Conservation (phyloP, 1,140 invertebrate genomes). For the Euwallacea fornicatus region DNA sequence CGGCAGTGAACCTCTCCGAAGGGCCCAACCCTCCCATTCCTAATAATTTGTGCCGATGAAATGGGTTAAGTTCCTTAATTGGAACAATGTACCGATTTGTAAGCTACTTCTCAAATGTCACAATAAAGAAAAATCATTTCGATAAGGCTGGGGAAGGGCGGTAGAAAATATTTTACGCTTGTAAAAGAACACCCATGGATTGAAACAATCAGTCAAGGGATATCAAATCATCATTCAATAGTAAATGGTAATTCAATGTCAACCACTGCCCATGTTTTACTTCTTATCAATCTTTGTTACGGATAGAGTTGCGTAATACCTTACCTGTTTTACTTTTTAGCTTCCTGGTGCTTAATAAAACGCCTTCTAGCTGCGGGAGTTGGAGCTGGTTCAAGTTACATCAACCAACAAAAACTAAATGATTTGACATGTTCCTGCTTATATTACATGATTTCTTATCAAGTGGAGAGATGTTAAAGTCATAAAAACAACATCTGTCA, state of each 20-base stretch:
- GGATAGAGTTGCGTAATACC: neutral
- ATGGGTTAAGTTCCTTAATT: constrained; percentile 25
- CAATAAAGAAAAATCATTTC: constrained; percentile 26
- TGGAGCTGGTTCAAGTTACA: neutral
- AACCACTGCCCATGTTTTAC: constrained; percentile 24
- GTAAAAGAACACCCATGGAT: constrained; percentile 35
- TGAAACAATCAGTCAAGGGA: constrained; percentile 34
- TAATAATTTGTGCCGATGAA: constrained; percentile 17
- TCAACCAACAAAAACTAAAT: too few species aligned
- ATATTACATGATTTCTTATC: too few species aligned
- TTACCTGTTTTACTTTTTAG: neutral
- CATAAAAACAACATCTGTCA: constrained; percentile 2
- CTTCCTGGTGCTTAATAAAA: neutral
- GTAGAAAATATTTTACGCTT: constrained; percentile 4
- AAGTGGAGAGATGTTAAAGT: neutral
- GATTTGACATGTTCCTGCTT: too few species aligned
- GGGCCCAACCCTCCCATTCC: constrained; percentile 11
- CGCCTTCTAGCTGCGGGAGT: neutral
- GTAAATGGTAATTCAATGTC: constrained; percentile 36
- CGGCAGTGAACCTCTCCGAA: constrained; percentile 5
- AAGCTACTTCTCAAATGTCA: constrained; percentile 23
- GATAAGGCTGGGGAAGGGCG: constrained; percentile 21
- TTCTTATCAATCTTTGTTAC: constrained; percentile 25
- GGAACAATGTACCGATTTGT: constrained; percentile 28
- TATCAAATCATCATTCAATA: constrained; percentile 36